Conservation (phyloP, 2,797 vertebrate genomes). For the Hippocampus kuda region DNA sequence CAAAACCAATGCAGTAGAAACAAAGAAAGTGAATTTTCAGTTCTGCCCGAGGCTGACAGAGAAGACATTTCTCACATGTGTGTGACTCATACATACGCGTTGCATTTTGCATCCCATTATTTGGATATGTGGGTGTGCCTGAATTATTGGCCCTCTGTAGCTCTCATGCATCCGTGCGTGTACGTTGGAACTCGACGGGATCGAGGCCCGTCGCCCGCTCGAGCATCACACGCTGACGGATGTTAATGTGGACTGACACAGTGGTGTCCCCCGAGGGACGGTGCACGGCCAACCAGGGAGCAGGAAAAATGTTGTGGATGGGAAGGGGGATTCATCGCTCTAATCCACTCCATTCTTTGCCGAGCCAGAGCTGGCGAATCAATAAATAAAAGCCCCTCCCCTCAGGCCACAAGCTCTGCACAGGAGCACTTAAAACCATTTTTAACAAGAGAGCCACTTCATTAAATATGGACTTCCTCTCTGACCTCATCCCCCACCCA, state of each 20-base stretch:
- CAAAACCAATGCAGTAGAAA: conserved; percentile 30
- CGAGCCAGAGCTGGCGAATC: conserved; percentile 55
- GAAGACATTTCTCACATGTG: conserved; percentile 15
- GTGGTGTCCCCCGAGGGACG: conserved; percentile 67
- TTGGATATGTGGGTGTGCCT: conserved; percentile 23
- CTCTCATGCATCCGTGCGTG: conserved; percentile 33
- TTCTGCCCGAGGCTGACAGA: conserved; percentile 24
- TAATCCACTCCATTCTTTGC: conserved; percentile 67
- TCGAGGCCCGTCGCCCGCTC: conserved; percentile 46
- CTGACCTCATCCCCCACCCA: conserved; percentile 4
- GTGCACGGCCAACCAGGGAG: conserved; percentile 59
- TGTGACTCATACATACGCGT: conserved; percentile 26
- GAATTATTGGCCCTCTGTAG: conserved; percentile 7
- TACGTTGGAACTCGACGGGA: conserved; percentile 57
- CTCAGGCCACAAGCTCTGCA: conserved; percentile 53
- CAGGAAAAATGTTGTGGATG: conserved; percentile 25
- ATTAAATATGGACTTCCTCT: conserved; percentile 76
- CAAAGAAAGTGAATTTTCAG: conserved; percentile 33
- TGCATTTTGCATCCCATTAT: conserved; percentile 16
- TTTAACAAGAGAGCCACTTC: conserved; percentile 72
- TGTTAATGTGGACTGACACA: conserved; percentile 75
- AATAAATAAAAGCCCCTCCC: conserved; percentile 70
- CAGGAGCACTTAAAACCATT: conserved; percentile 72
- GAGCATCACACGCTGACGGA: conserved; percentile 67
- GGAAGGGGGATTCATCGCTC: conserved; percentile 46